Percentiles rank a stretch among this genome's conserved stretches.
These are phyloP conservation scores for Cephalotes varians DNA, from an alignment of 2,888 invertebrate species.

Conservation along the genomic window DNA sequence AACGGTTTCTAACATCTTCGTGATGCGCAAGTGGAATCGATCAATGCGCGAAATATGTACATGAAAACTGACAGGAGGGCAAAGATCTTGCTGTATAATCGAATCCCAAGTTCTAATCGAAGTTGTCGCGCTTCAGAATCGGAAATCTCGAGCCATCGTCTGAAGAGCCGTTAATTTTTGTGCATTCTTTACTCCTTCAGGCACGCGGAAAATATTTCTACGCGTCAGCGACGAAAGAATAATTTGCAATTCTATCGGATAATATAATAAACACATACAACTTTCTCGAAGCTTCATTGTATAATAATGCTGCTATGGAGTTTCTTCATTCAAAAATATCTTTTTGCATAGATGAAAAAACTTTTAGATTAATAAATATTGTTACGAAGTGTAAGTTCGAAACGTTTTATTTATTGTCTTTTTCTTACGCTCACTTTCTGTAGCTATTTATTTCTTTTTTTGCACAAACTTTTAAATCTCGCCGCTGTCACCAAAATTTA, in stretches of 20 bases:
- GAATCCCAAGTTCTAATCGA: constrained; percentile 50
- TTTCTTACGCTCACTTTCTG: too few species aligned
- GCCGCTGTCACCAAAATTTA: too few species aligned
- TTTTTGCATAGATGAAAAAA: too few species aligned
- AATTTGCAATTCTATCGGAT: neutral
- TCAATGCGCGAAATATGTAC: constrained; percentile 17
- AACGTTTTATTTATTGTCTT: too few species aligned
- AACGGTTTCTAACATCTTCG: constrained; percentile 18
- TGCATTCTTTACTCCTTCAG: neutral
- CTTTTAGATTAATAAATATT: too few species aligned
- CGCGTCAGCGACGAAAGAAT: neutral
- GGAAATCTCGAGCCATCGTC: neutral
- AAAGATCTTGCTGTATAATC: constrained; percentile 42
- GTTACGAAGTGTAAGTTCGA: too few species aligned
- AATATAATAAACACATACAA: neutral
- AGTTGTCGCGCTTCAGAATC: constrained; percentile 20
- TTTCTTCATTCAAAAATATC: neutral
- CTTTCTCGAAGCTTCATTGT: neutral
- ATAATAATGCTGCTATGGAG: neutral
- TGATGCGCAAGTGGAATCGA: constrained; percentile 36
- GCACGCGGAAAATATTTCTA: neutral
- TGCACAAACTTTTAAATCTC: too few species aligned
- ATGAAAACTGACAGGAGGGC: neutral
- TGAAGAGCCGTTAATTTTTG: constrained; percentile 45
- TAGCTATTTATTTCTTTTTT: too few species aligned